Conservation (phyloP, 2,113 vertebrate genomes). For the Carassius gibelio region DNA sequence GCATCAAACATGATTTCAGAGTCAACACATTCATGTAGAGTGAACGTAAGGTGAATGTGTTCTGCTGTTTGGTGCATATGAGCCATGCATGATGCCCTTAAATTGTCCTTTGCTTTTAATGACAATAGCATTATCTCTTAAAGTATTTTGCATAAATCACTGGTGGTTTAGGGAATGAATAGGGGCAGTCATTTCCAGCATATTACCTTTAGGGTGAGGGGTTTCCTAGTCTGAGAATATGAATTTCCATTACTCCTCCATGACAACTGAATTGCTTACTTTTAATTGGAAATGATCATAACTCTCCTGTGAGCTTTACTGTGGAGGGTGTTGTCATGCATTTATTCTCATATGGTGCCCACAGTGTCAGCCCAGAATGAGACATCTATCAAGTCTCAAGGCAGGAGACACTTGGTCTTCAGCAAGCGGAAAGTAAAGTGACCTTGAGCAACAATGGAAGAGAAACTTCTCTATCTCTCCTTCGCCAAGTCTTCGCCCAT, state of each 20-base stretch:
- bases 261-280: slow-evolving; percentile 62
- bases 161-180: slow-evolving; percentile 45
- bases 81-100: slow-evolving; percentile 41
- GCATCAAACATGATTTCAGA: background rate
- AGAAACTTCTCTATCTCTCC: slow-evolving; percentile 38
- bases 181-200: slow-evolving; percentile 45
- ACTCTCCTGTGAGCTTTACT: slow-evolving; percentile 51
- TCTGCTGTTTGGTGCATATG: slow-evolving; percentile 29
- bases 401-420: slow-evolving; percentile 56
- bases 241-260: slow-evolving; percentile 56
- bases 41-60: background rate
- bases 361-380: slow-evolving; percentile 50
- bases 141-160: slow-evolving; percentile 60
- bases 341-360: slow-evolving; percentile 55
- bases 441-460: slow-evolving; percentile 64
- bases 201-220: slow-evolving; percentile 51
- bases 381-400: slow-evolving; percentile 61
- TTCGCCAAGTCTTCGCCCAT: background rate
- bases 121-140: slow-evolving; percentile 28
- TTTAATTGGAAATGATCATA: slow-evolving; percentile 65
- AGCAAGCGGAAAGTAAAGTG: slow-evolving; percentile 60
- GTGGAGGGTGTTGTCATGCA: slow-evolving; percentile 42
- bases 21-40: background rate
- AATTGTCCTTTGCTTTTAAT: slow-evolving; percentile 50
- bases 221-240: slow-evolving; percentile 46